These are phyloP conservation scores for Drosophila fuyamai DNA, from an alignment of 1,140 invertebrate genomes.

Conservation along the genomic window DNA sequence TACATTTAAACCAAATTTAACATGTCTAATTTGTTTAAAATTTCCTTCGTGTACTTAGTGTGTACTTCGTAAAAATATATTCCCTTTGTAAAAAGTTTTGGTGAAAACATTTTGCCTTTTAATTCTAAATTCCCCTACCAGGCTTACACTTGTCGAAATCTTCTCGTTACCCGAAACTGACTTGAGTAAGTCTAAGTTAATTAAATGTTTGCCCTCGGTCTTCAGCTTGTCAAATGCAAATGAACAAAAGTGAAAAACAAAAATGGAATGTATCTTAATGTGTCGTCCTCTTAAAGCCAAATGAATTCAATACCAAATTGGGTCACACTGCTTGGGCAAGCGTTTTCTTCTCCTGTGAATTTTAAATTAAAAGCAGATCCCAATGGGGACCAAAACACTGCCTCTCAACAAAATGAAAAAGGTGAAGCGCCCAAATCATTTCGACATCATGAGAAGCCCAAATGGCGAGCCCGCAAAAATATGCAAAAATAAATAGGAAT, in stretches of 20 bases:
- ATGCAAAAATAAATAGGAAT: conserved; percentile 71
- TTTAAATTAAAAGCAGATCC: conserved; percentile 60
- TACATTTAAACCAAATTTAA: no score
- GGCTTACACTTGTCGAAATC: conserved; percentile 13
- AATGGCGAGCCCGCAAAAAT: conserved; percentile 34
- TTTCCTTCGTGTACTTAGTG: neutral
- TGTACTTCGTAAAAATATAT: neutral
- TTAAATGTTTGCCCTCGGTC: conserved; percentile 46
- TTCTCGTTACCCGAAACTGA: conserved; percentile 4
- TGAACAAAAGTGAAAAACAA: conserved; percentile 1
- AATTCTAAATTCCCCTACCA: conserved; percentile 14
- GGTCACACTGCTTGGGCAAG: conserved; percentile 14
- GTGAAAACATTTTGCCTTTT: conserved; percentile 1
- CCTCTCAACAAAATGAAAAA: conserved; percentile 26
- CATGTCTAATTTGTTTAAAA: neutral
- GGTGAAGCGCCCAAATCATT: conserved; percentile 54
- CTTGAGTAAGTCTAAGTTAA: conserved; percentile 61
- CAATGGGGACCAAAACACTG: conserved; percentile 32
- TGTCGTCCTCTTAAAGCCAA: conserved; percentile 47
- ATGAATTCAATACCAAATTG: conserved; percentile 39
- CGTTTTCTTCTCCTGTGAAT: conserved; percentile 34
- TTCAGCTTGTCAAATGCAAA: conserved; percentile 14
- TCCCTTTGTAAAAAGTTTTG: conserved; percentile 7
- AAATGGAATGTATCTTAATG: conserved; percentile 32
- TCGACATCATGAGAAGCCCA: conserved; percentile 50